Evolutionary conservation across 2,113 vertebrate genomes (phyloP).

Genomic region (Oreochromis tanganicae): DNA sequence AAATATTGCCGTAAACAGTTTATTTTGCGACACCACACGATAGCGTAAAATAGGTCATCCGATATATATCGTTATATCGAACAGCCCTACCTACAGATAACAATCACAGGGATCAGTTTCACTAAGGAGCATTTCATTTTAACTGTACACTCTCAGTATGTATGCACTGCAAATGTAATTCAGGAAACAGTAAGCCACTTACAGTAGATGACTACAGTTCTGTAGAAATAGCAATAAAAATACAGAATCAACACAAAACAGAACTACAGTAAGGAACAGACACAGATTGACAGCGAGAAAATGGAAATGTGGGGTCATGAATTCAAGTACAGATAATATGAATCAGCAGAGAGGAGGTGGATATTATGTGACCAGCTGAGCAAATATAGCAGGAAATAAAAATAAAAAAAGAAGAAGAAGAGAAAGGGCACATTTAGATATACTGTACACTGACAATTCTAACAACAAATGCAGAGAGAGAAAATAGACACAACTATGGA

Average conservation of each 20-base stretch:
- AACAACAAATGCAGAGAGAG: constrained; percentile 26
- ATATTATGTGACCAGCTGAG: constrained; percentile 26
- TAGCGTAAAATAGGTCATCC: no score
- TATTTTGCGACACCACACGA: no score
- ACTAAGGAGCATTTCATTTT: neutral
- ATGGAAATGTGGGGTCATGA: neutral
- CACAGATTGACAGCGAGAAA: neutral
- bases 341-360: constrained; percentile 28
- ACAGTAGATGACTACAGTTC: neutral
- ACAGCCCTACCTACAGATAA: neutral
- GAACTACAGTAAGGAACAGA: neutral
- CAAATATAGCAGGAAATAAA: neutral
- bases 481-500: neutral
- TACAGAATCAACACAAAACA: neutral
- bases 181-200: neutral
- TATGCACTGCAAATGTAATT: neutral
- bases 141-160: neutral
- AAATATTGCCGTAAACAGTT: no score
- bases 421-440: neutral
- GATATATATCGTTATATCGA: no score
- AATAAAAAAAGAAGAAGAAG: neutral
- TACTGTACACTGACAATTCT: neutral
- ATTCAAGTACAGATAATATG: constrained; percentile 16
- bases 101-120: neutral
- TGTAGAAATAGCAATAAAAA: neutral